Base-by-base conservation (phyloP, 2,113 vertebrate genomes). In the Mustelus asterias region DNA sequence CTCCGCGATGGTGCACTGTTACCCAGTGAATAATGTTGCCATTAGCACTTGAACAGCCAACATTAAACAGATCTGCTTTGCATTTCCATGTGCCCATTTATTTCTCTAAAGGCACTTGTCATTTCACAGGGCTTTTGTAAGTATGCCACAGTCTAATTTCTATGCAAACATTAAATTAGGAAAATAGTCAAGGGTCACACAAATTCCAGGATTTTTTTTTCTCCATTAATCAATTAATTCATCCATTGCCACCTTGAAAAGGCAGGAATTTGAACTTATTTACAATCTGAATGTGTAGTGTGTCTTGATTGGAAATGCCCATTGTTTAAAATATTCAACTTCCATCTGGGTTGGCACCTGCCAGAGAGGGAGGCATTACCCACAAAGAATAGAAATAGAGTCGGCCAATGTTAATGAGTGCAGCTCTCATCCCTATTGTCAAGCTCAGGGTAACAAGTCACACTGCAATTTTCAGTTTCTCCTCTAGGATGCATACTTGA, bases 151-250 rank as follows among this genome's bases (percentile, higher is more conserved):
- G 89, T 93, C 22, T 65, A 63, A 93, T 65, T 93, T 67, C 89
- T 93, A 14, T 10, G n/a, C 89, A 93, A 93, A 37, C 60, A 93
- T 93, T 65, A 93, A 65, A 65, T 37, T 93, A 37, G 60, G n/a
- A 93, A 33, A 93, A 93, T 65, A 63, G n/a, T 65, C 3, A 33
- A 93, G 60, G 89, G 88, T 92, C 88, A 92, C 16, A 60, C 26
- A 92, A 92, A n/a, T 33, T 92, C 9, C 54, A 33, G 33, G 58
- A 63, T 33, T 16, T 58, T 90, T 29, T 93, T 67, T 65, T 93
- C 65, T 37, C 33, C 89, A 65, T 92, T 67, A 93, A 93, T 93
- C 89, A 93, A 37, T 93, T 65, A 65, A 67, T 10, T 93, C 60
- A 65, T 33, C 89, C 33, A 93, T 60, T 89, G 58, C 60, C 48